Percentiles rank a stretch among this genome's conserved stretches.
These are phyloP conservation scores for Etheostoma perlongum DNA, from an alignment of 2,797 vertebrate genomes.

Conservation along the genomic window DNA sequence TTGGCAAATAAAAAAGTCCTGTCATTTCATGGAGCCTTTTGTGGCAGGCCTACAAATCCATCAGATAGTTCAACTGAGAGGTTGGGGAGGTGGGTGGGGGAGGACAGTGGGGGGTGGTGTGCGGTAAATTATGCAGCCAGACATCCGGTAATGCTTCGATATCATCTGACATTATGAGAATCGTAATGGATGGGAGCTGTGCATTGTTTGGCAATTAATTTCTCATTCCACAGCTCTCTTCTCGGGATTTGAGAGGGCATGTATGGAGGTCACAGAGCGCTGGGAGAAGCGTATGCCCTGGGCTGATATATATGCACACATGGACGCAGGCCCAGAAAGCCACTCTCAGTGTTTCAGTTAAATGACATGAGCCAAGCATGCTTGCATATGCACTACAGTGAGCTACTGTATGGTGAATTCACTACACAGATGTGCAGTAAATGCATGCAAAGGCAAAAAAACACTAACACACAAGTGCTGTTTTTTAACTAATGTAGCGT, in stretches of 20 bases:
- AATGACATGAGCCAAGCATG: constrained; percentile 55
- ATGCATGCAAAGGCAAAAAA: constrained; percentile 1
- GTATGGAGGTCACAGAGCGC: constrained; percentile 71
- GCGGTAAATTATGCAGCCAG: constrained; percentile 88
- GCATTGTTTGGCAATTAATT: constrained; percentile 93
- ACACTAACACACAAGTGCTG: not conserved
- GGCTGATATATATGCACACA: constrained; percentile 71
- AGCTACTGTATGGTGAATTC: constrained; percentile 31
- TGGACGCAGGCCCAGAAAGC: constrained; percentile 42
- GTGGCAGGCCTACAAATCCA: constrained; percentile 80
- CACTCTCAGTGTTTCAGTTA: constrained; percentile 53
- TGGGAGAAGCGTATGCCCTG: constrained; percentile 46
- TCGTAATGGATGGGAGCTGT: constrained; percentile 90
- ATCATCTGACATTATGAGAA: constrained; percentile 92
- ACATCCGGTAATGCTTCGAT: constrained; percentile 89
- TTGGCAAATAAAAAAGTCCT: constrained; percentile 73
- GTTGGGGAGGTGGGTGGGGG: not conserved
- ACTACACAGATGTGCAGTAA: constrained; percentile 19
- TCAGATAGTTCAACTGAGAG: constrained; percentile 66
- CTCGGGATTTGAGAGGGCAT: constrained; percentile 70
- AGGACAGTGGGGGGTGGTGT: constrained; percentile 7
- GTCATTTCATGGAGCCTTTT: constrained; percentile 84
- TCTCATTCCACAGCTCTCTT: constrained; percentile 80
- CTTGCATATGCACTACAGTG: constrained; percentile 31
- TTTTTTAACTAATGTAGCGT: constrained; percentile 12